These are phyloP conservation scores for Tachina grossa DNA, from an alignment of 2,888 invertebrate genomes.

Conservation along the genomic window DNA sequence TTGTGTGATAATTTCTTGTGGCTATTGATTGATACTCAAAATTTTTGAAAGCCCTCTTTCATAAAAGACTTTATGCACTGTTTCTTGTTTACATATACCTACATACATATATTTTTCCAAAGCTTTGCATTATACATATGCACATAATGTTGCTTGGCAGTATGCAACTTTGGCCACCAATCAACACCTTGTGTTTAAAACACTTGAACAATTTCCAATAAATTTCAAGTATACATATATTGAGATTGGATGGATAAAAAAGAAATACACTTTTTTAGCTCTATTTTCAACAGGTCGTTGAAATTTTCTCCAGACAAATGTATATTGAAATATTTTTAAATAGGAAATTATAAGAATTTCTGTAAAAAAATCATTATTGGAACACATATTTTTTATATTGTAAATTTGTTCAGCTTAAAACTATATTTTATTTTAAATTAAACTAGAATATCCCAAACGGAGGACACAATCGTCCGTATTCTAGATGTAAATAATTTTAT, in stretches of 20 bases:
- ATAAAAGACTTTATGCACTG: neutral
- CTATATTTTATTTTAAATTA: no score
- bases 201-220: slow-evolving; percentile 42
- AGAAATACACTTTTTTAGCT: neutral
- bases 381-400: no score
- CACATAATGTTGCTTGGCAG: neutral
- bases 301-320: slow-evolving; percentile 16
- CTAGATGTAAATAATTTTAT: no score
- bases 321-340: neutral
- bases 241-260: neutral
- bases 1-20: slow-evolving; percentile 10
- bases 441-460: no score
- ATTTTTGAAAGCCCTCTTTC: neutral
- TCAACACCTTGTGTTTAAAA: slow-evolving; percentile 57
- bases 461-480: no score
- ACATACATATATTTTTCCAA: neutral
- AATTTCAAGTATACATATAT: slow-evolving; percentile 10
- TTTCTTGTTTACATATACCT: neutral
- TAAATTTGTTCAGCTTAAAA: no score
- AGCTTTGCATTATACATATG: slow-evolving; percentile 1
- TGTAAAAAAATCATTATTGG: no score
- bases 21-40: slow-evolving; percentile 19
- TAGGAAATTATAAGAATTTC: no score
- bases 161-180: slow-evolving; percentile 21
- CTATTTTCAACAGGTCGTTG: slow-evolving; percentile 45